These are phyloP conservation scores for Microlaimidae sp. DNA, from an alignment of 2,888 invertebrate species.

Conservation along the genomic window DNA sequence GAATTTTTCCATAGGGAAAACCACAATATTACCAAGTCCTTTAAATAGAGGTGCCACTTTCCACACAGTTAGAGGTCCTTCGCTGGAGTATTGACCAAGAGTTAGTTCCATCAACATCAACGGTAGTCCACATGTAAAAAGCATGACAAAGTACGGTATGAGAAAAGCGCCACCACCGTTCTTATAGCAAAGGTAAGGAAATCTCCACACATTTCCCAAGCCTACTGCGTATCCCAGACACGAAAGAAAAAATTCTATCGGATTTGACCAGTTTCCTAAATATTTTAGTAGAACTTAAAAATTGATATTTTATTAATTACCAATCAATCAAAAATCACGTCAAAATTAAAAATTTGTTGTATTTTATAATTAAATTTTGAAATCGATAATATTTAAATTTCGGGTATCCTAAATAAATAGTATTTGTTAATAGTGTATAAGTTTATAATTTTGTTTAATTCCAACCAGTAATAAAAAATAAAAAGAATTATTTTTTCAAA, in stretches of 20 bases:
- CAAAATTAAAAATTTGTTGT: too few species aligned
- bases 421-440: too few species aligned
- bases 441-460: too few species aligned
- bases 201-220: slow-evolving; percentile 45
- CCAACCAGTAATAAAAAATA: too few species aligned
- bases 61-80: slow-evolving; percentile 39
- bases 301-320: too few species aligned
- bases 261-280: slow-evolving; percentile 40
- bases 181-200: slow-evolving; percentile 42
- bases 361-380: too few species aligned
- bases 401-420: too few species aligned
- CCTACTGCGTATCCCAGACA: slow-evolving; percentile 46
- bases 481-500: too few species aligned
- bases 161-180: slow-evolving; percentile 37
- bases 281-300: too few species aligned
- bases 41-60: slow-evolving; percentile 35
- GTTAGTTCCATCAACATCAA: slow-evolving; percentile 37
- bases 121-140: slow-evolving; percentile 35
- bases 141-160: slow-evolving; percentile 36
- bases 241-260: slow-evolving; percentile 45
- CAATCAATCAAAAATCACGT: too few species aligned
- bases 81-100: slow-evolving; percentile 36
- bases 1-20: too few species aligned
- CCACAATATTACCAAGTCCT: slow-evolving; percentile 6
- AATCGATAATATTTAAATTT: too few species aligned